phyloP scores from a whole-genome alignment of 2,888 invertebrate genomes.

The Drosophila greeni region DNA sequence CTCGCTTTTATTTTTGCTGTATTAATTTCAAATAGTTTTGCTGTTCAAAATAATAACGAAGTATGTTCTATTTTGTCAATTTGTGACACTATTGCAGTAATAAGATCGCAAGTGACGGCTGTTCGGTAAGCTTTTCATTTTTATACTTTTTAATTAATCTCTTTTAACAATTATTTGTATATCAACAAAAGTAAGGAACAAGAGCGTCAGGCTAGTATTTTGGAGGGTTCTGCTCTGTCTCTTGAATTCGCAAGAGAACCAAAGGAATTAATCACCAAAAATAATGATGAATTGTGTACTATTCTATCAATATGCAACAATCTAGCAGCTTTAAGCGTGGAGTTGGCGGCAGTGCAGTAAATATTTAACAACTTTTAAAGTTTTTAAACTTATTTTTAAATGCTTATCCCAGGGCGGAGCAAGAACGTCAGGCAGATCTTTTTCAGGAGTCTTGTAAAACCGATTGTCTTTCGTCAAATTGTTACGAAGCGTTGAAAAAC shows the following conservation, averaged over 20 bases:
- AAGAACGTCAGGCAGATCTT: background rate
- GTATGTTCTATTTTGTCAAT: background rate
- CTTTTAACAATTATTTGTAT: background rate
- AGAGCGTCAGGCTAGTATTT: background rate
- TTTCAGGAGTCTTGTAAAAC: background rate
- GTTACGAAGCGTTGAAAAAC: background rate
- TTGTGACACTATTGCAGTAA: background rate
- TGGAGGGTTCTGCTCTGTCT: background rate
- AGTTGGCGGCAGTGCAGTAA: slow-evolving; percentile 22
- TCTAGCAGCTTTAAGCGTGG: slow-evolving; percentile 8
- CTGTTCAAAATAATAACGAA: background rate
- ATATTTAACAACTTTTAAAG: background rate
- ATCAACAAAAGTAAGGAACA: background rate
- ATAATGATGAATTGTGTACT: background rate
- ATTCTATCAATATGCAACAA: slow-evolving; percentile 11
- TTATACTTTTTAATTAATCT: too few relatives aligned
- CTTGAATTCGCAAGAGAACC: background rate
- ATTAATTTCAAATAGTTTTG: background rate
- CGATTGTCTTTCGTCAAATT: background rate
- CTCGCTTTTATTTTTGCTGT: background rate
- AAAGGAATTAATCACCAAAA: background rate
- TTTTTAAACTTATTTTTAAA: background rate
- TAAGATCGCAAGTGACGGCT: background rate
- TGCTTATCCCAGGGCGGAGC: background rate
- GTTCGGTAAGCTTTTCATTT: background rate